phyloP scores from a whole-genome alignment of 2,113 vertebrate genomes.

The Nesoenas mayeri region DNA sequence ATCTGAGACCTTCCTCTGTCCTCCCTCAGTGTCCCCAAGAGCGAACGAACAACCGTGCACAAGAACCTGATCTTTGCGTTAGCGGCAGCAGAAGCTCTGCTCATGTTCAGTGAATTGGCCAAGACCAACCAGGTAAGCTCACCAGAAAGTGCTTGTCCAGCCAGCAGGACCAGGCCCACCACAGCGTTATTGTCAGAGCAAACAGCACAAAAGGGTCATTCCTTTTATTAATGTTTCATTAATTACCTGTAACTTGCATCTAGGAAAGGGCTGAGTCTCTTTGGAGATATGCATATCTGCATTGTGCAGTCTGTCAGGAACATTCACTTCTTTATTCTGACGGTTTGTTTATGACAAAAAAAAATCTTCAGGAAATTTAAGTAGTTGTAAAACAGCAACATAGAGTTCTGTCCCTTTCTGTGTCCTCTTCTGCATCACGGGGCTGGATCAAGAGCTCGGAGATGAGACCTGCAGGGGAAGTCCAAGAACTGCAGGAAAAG shows the following conservation, averaged over 20 bases:
- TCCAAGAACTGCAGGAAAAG: not conserved
- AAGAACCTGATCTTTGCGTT: constrained; percentile 91
- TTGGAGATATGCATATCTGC: rapidly evolving
- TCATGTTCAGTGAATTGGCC: constrained; percentile 87
- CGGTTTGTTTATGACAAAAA: not conserved
- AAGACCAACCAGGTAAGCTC: constrained; percentile 80
- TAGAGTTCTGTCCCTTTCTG: not conserved
- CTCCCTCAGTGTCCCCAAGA: constrained; percentile 82
- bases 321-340: not conserved
- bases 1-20: not conserved
- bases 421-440: not conserved
- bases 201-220: not conserved
- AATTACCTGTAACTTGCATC: no score
- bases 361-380: not conserved
- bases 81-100: constrained; percentile 82
- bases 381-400: not conserved
- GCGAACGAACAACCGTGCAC: constrained; percentile 86
- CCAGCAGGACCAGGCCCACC: not conserved
- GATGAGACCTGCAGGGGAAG: not conserved
- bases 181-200: not conserved
- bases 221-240: not conserved
- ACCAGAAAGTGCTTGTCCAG: rapidly evolving
- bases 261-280: not conserved
- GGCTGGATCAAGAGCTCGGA: not conserved
- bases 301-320: not conserved